A percentile compares a stretch with the other conserved stretches of the same genome.
Evolutionary conservation across 1,140 invertebrate species (phyloP).

Genomic region (Lepidotrigona ventralis): DNA sequence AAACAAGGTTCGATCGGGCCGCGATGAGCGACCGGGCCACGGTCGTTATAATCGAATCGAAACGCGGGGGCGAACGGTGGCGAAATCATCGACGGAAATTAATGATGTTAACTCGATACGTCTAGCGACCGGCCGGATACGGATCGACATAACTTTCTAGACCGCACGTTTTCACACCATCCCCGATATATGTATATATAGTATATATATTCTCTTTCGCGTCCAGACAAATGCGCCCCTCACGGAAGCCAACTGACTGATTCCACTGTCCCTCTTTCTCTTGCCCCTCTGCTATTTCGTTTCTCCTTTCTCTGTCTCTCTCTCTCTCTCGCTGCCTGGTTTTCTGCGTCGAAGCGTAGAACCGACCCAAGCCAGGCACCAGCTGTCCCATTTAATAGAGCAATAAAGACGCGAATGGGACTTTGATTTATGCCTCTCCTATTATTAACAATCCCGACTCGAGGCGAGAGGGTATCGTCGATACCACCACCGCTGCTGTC

Average conservation of each 20-base stretch:
- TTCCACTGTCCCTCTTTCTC: slow-evolving; percentile 9
- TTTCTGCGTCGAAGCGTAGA: slow-evolving; percentile 30
- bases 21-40: not conserved
- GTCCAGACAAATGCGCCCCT: slow-evolving; percentile 62
- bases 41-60: slow-evolving; percentile 37
- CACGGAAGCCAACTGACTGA: slow-evolving; percentile 46
- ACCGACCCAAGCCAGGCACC: slow-evolving; percentile 63
- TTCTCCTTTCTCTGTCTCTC: not conserved
- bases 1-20: slow-evolving; percentile 59
- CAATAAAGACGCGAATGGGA: slow-evolving; percentile 79
- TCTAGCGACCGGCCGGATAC: slow-evolving; percentile 36
- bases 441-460: slow-evolving; percentile 76
- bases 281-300: not conserved
- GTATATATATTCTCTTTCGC: not conserved
- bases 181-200: slow-evolving; percentile 23
- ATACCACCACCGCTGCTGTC: slow-evolving; percentile 19
- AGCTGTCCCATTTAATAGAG: slow-evolving; percentile 79
- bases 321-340: not conserved
- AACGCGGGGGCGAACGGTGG: slow-evolving; percentile 38
- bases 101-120: slow-evolving; percentile 68
- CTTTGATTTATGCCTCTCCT: slow-evolving; percentile 78
- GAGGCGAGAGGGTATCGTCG: slow-evolving; percentile 30
- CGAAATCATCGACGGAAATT: slow-evolving; percentile 66
- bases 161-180: slow-evolving; percentile 47
- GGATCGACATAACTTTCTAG: slow-evolving; percentile 68